Conservation (phyloP, 2,888 invertebrate genomes). For the Microchrysa polita region DNA sequence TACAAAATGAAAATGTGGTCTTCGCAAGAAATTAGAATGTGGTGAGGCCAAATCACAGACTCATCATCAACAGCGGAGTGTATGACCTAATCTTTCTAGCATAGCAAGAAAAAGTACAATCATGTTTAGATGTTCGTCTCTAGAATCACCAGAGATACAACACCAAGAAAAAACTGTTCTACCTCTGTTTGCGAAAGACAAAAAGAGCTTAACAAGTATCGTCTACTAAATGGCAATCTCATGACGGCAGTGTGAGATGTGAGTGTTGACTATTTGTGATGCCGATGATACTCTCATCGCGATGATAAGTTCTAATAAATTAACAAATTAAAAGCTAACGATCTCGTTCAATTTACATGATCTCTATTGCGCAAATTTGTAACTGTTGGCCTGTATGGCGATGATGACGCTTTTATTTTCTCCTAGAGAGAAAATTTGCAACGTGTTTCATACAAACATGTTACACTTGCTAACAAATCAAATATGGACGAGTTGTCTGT, state of each 20-base stretch:
- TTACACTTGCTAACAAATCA: background rate
- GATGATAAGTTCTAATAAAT: conserved; percentile 24
- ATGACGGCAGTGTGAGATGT: too few relatives aligned
- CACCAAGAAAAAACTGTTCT: background rate
- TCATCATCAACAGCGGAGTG: conserved; percentile 4
- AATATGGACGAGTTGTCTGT: too few relatives aligned
- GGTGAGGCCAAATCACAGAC: conserved; percentile 2
- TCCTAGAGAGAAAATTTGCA: background rate
- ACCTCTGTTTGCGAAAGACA: background rate
- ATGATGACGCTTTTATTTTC: background rate
- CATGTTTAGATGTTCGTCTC: background rate
- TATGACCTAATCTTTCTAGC: conserved; percentile 34
- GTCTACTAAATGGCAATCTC: background rate
- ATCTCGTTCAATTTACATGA: conserved; percentile 31
- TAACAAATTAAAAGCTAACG: conserved; percentile 18
- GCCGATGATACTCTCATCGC: background rate
- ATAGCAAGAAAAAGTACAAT: conserved; percentile 1
- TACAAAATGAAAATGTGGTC: background rate
- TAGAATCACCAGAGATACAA: too few relatives aligned
- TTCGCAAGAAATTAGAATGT: conserved; percentile 13
- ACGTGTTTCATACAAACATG: background rate
- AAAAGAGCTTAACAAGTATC: background rate
- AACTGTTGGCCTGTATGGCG: too few relatives aligned
- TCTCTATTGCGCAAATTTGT: conserved; percentile 18
- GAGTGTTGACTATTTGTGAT: background rate